A percentile compares a stretch with the other conserved stretches of the same genome.
Conservation (phyloP, 2,797 vertebrate species). For the Helicolenus hilgendorfi region DNA sequence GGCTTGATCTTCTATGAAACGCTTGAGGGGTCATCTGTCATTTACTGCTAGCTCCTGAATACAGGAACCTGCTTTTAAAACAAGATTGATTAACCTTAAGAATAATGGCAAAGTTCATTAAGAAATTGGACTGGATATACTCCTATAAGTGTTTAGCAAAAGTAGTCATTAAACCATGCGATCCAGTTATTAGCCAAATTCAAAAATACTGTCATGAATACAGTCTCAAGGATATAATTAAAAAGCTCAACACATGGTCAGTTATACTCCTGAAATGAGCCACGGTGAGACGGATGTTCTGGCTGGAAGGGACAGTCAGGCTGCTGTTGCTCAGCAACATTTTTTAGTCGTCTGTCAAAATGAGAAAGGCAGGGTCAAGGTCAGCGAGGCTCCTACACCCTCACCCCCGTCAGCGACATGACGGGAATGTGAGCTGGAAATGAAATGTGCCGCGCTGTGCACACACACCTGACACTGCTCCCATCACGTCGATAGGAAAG, state of each 20-base stretch:
- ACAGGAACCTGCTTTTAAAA: neutral
- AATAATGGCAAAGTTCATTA: slow-evolving; percentile 1
- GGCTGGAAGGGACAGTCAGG: neutral
- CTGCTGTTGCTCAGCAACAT: slow-evolving; percentile 61
- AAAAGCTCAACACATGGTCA: neutral
- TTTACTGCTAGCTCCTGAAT: neutral
- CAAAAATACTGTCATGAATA: neutral
- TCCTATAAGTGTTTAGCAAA: neutral
- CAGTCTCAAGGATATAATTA: neutral
- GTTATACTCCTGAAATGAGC: slow-evolving; percentile 19
- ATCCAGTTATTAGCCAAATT: neutral
- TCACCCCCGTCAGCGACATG: slow-evolving; percentile 47
- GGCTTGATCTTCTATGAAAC: neutral
- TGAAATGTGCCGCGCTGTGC: slow-evolving; percentile 20
- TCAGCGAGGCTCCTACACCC: slow-evolving; percentile 18
- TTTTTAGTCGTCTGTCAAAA: slow-evolving; percentile 29
- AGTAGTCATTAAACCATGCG: neutral
- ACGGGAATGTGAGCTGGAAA: slow-evolving; percentile 40
- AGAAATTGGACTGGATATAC: neutral
- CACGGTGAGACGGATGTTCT: neutral
- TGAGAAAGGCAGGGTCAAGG: slow-evolving; percentile 41
- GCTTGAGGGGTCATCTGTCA: slow-evolving; percentile 7
- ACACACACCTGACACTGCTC: slow-evolving; percentile 54
- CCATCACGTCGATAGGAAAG: slow-evolving; percentile 12
- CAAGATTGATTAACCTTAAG: neutral